A percentile compares a stretch with the other conserved stretches of the same genome.
Conservation (phyloP, 2,113 vertebrate genomes). For the human region GRCh38 chr13:43496501-43497000, state of each 20-base stretch:
- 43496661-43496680: too few relatives aligned
- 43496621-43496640: too few relatives aligned
- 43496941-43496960: background rate
- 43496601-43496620: too few relatives aligned
- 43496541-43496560: too few relatives aligned
- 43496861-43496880: background rate
- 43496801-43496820: background rate
- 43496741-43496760: background rate
- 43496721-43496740: background rate
- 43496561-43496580: too few relatives aligned
- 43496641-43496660: too few relatives aligned
- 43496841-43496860: background rate
- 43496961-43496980: background rate
- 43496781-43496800: background rate
- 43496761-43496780: background rate
- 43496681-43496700: background rate
- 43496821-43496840: constrained; percentile 14
- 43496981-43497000: background rate
- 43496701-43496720: background rate
- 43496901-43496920: background rate
- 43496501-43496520: too few relatives aligned
- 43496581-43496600: too few relatives aligned
- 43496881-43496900: background rate
- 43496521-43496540: too few relatives aligned
- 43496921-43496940: background rate